Evolutionary conservation across 2,888 invertebrate species (phyloP), one percentile per base, ranked within the genome.

Genomic region (Diploptera punctata): DNA sequence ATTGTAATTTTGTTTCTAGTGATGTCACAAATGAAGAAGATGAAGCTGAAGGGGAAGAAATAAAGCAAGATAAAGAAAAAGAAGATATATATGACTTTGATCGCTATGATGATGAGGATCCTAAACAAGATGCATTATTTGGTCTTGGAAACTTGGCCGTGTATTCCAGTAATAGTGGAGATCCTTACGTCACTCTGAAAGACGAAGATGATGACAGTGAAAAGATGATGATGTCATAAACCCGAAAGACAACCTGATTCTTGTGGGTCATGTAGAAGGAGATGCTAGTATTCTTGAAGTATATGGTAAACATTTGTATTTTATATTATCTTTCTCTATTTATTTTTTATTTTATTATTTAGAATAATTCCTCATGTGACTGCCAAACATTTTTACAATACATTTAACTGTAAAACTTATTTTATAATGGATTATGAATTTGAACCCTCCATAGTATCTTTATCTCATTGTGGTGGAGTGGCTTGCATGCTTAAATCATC

Each of bases 171-270:
- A 83, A 82, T 78, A 79, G 81, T 33, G 82, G 85, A 31, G 84
- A 85, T 76, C 83, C 84, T 0, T 83, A 83, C 74, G 78, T 86
- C 21, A 81, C 81, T 1, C 72, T 80, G 13, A 77, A 79, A 38
- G 79, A 78, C 29, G 79, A 81, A 29, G 86, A 86, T 74, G 84
- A 85, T 31, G 87, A 90, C 79, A 93, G 93, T 38, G 93, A 97
- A 78, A 93, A 78, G 97, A 97, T 78, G 96, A 99, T 82, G 94
- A 95, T 80, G 86, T 92, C 57, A 94, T 99, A 61, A 93, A 94
- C 82, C 88, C 92, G 0, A 89, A 88, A 74, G 99, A 99, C 81
- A 99, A 98, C 83, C 86, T 99, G 24, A 86, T 99, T 24, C 83
- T 96, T 16, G 91, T 94, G 0, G 97, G 95, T 0, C 93, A 93